These are phyloP conservation scores for Dryobota labecula DNA, from an alignment of 2,888 invertebrate species.

Conservation along the genomic window DNA sequence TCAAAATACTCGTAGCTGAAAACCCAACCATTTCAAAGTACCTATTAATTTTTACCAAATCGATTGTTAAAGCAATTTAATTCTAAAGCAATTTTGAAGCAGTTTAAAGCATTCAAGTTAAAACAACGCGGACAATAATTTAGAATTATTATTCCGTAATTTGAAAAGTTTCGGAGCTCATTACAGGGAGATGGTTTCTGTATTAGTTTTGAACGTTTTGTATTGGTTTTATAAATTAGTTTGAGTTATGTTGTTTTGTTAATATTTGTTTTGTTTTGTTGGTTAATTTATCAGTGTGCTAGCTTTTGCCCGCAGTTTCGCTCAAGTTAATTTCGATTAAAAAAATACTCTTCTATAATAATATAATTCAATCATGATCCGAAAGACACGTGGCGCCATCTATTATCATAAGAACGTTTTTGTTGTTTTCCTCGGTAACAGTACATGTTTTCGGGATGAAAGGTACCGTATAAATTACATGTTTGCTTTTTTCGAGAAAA, in stretches of 20 bases:
- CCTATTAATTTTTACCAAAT: conserved; percentile 31
- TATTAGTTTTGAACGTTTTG: conserved; percentile 41
- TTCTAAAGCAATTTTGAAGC: conserved; percentile 57
- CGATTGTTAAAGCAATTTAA: conserved; percentile 42
- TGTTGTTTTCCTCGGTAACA: no score
- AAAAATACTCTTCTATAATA: no score
- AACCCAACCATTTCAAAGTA: not conserved
- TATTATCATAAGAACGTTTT: no score
- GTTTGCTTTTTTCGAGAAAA: no score
- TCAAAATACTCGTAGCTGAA: not conserved
- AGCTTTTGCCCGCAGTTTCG: no score
- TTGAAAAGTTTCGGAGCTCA: conserved; percentile 66
- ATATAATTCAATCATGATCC: no score
- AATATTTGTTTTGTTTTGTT: conserved; percentile 16
- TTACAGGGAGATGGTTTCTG: conserved; percentile 46
- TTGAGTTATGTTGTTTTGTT: conserved; percentile 44
- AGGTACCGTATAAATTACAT: no score
- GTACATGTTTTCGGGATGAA: no score
- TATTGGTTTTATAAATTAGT: conserved; percentile 48
- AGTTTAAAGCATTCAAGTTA: conserved; percentile 62
- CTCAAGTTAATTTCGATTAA: no score
- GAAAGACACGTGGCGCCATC: no score
- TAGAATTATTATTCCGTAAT: conserved; percentile 70
- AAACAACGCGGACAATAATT: conserved; percentile 64
- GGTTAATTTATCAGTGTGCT: conserved; percentile 6